Evolutionary conservation across 2,113 vertebrate genomes (phyloP).

Genomic region (Delphinapterus leucas): DNA sequence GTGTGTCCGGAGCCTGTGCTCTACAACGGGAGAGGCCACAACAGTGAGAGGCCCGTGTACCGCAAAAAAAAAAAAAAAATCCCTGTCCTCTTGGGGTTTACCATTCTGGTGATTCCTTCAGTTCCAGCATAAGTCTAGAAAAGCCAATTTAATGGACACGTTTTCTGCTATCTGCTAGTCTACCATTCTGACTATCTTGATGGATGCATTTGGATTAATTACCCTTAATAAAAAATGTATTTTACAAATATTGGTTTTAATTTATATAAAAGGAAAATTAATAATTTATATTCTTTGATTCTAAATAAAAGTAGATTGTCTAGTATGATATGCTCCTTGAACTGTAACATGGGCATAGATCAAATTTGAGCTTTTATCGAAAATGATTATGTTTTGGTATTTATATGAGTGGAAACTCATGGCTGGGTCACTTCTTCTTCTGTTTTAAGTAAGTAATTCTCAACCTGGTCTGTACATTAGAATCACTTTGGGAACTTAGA

Average conservation of each 20-base stretch:
- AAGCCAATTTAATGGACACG: not conserved
- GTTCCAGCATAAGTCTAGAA: not conserved
- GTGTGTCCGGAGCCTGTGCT: no score
- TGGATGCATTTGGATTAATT: conserved; percentile 12
- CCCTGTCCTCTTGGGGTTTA: not conserved
- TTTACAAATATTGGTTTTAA: not conserved
- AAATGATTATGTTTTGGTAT: not conserved
- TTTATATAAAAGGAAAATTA: not conserved
- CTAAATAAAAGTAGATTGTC: not conserved
- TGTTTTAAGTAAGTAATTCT: not conserved
- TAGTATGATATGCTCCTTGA: not conserved
- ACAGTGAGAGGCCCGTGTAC: no score
- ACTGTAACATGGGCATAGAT: not conserved
- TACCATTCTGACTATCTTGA: not conserved
- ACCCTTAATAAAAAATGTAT: not conserved
- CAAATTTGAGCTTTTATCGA: not conserved
- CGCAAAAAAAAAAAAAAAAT: not conserved
- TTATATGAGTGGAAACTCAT: not conserved
- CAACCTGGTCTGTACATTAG: not conserved
- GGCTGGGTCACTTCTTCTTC: not conserved
- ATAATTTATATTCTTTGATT: not conserved
- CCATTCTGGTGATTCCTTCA: not conserved
- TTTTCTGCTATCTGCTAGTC: not conserved
- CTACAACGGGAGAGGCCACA: no score
- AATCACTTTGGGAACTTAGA: not conserved